Conservation (phyloP, 2,888 invertebrate genomes). For the Drosophila mimetica region DNA sequence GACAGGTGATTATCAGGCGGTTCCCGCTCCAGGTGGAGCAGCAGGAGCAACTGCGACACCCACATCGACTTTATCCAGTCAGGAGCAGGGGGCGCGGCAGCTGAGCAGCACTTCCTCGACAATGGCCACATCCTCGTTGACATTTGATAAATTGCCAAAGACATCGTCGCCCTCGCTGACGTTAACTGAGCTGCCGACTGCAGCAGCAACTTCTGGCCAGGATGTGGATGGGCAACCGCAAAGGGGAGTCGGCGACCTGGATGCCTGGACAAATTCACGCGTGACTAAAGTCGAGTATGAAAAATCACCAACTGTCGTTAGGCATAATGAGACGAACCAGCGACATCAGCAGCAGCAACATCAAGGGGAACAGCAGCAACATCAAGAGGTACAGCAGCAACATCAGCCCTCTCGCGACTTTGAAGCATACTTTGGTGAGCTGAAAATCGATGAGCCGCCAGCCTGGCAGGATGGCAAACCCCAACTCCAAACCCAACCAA, state of each 20-base stretch:
- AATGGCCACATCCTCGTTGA: constrained; percentile 73
- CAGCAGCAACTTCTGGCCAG: constrained; percentile 34
- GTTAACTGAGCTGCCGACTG: constrained; percentile 54
- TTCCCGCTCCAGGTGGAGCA: neutral
- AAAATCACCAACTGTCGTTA: constrained; percentile 70
- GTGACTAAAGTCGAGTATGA: constrained; percentile 77
- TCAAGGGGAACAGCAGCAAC: constrained; percentile 9
- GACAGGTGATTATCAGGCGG: constrained; percentile 54
- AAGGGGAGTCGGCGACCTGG: constrained; percentile 34
- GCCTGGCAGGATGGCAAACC: constrained; percentile 47
- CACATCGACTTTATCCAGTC: constrained; percentile 24
- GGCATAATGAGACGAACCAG: constrained; percentile 67
- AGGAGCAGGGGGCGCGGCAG: constrained; percentile 54
- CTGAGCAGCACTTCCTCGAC: constrained; percentile 70
- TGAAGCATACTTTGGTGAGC: constrained; percentile 70
- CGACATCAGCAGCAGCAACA: constrained; percentile 45
- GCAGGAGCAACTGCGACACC: constrained; percentile 22
- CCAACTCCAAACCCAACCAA: neutral
- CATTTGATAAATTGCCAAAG: constrained; percentile 78
- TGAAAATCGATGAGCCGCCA: constrained; percentile 70
- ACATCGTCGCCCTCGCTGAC: constrained; percentile 42
- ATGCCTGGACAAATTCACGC: constrained; percentile 71
- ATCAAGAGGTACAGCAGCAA: constrained; percentile 30
- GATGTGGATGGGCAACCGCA: constrained; percentile 63
- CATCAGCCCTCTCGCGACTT: constrained; percentile 49